Evolutionary conservation across 2,113 vertebrate genomes (phyloP), one percentile per base, ranked within the genome.

Genomic region (Pongo pygmaeus): DNA sequence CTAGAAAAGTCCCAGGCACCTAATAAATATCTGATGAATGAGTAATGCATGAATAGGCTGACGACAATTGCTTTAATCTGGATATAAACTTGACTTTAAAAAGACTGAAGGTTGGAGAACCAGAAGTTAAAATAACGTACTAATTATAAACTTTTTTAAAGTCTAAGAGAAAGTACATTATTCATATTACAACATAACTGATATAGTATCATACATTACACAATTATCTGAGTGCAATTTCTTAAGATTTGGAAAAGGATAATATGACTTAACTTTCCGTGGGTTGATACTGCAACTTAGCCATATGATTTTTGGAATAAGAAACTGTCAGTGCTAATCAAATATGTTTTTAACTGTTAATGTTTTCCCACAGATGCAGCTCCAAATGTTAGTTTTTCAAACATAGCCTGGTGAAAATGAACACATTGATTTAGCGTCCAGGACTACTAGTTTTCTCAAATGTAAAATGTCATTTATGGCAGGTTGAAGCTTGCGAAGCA

Each of bases 351-450:
- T 89, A 93, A 83, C 59, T 9, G 74, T 48, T 87, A 92, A 81
- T 97, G 77, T 96, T 96, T 96, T 74, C 83, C 64, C 50, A 85
- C 50, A 94, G 93, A 95, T 9, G 57, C 17, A 48, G 69, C 64
- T 97, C 95, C 84, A 90, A 90, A 93, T 96, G 80, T 89, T 96
- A 96, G 88, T 8, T 96, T 93, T 95, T 92, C 46, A 88, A 80
- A 67, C 55, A 93, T 35, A 77, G 30, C 5, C 6, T 96, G 84
- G 75, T 18, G 20, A 72, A 88, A 91, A 75, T 43, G 50, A 55
- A 96, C 94, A 92, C 35, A 77, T 35, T 96, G 90, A 89, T 84
- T 88, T 69, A 93, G 23, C n/a, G 32, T 75, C n/a, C 83, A 81
- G 80, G 25, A 84, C n/a, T 50, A 12, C 74, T 75, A 57, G 32